These are phyloP conservation scores for Dryobotodes eremita DNA, from an alignment of 2,888 invertebrate species.

Conservation along the genomic window DNA sequence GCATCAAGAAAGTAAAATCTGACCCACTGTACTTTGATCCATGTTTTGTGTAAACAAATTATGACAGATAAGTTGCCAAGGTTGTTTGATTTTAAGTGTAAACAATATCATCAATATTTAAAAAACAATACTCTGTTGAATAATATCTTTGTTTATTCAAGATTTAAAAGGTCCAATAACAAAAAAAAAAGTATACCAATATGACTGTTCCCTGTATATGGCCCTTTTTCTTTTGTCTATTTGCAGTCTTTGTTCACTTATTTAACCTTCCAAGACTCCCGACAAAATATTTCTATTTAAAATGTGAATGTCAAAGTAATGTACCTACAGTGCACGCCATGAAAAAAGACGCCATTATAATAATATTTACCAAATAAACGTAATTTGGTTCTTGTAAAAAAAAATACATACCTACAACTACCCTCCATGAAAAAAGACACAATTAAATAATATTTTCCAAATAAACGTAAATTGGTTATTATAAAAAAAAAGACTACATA, in stretches of 20 bases:
- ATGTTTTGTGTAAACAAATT: slow-evolving; percentile 26
- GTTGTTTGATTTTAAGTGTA: slow-evolving; percentile 12
- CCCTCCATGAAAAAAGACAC: slow-evolving; percentile 3
- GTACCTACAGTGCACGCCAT: background rate
- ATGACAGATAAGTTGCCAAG: slow-evolving; percentile 20
- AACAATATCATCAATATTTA: slow-evolving; percentile 18
- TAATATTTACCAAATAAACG: background rate
- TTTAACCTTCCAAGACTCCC: background rate
- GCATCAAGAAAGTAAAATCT: background rate
- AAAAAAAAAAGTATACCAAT: background rate
- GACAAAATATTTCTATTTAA: too few species aligned
- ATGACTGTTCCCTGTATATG: background rate
- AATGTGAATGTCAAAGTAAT: background rate
- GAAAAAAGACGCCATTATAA: background rate
- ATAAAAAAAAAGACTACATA: slow-evolving; percentile 8
- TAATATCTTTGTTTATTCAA: background rate
- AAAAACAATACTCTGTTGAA: background rate
- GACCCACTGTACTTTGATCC: slow-evolving; percentile 22
- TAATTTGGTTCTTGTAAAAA: background rate
- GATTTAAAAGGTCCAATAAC: background rate
- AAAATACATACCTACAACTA: too few species aligned
- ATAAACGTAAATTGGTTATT: background rate
- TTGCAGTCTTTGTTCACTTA: background rate
- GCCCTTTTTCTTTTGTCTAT: background rate
- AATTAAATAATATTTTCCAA: background rate